These are phyloP conservation scores for Notamacropus eugenii DNA, from an alignment of 2,797 vertebrate genomes.

Conservation along the genomic window DNA sequence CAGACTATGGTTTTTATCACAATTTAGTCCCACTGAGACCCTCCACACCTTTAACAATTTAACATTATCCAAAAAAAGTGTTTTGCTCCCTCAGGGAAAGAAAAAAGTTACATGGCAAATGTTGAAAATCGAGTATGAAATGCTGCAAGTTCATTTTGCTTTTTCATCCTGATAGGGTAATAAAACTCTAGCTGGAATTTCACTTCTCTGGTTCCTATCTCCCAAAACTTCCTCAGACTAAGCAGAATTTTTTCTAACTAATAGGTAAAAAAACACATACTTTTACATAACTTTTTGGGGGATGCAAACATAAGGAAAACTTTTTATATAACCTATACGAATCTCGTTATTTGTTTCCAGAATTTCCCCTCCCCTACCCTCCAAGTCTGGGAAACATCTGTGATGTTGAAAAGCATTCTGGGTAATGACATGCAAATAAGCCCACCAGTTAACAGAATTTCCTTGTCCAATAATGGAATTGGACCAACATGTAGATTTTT, in stretches of 20 bases:
- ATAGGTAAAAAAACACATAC: slow-evolving; percentile 68
- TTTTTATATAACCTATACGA: slow-evolving; percentile 63
- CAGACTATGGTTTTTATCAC: slow-evolving; percentile 77
- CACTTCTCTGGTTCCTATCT: slow-evolving; percentile 76
- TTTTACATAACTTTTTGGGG: slow-evolving; percentile 66
- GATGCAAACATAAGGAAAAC: slow-evolving; percentile 67
- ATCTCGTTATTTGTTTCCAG: slow-evolving; percentile 71
- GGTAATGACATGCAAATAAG: slow-evolving; percentile 78
- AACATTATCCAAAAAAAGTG: slow-evolving; percentile 44
- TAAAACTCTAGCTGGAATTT: slow-evolving; percentile 67
- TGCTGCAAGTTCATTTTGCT: slow-evolving; percentile 59
- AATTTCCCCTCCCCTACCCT: slow-evolving; percentile 52
- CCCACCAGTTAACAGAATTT: slow-evolving; percentile 76
- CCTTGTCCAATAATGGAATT: slow-evolving; percentile 79
- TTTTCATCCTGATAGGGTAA: slow-evolving; percentile 74
- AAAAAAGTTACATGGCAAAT: slow-evolving; percentile 72
- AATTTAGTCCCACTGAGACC: slow-evolving; percentile 75
- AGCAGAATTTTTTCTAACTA: slow-evolving; percentile 77
- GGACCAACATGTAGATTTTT: slow-evolving; percentile 70
- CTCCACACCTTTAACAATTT: slow-evolving; percentile 76
- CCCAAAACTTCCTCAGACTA: slow-evolving; percentile 80
- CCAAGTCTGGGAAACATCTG: slow-evolving; percentile 76
- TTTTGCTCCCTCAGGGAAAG: slow-evolving; percentile 73
- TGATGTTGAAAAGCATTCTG: slow-evolving; percentile 72
- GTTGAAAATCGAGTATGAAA: slow-evolving; percentile 64